Conservation (phyloP, 1,140 invertebrate genomes). For the Pantala flavescens region DNA sequence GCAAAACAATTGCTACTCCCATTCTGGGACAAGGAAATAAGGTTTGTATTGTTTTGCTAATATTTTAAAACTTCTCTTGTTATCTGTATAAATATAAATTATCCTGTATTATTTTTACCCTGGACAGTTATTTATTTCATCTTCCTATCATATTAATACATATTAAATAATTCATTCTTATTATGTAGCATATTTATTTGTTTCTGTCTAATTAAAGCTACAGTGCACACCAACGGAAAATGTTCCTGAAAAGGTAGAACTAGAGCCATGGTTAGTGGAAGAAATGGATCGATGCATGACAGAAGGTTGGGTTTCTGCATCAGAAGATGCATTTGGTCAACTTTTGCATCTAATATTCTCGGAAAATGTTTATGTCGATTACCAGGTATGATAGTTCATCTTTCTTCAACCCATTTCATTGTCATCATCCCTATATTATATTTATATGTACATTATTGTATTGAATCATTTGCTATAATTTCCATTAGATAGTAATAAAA, state of each 20-base stretch:
- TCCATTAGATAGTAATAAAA: too few relatives aligned
- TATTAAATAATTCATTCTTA: too few relatives aligned
- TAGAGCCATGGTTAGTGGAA: slow-evolving; percentile 42
- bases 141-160: too few relatives aligned
- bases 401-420: not conserved
- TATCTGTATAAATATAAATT: too few relatives aligned
- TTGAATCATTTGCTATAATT: too few relatives aligned
- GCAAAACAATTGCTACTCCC: slow-evolving; percentile 28
- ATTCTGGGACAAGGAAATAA: slow-evolving; percentile 33
- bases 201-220: not conserved
- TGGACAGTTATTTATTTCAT: too few relatives aligned
- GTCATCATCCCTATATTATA: too few relatives aligned
- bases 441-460: too few relatives aligned
- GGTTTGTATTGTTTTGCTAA: not conserved
- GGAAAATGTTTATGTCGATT: slow-evolving; percentile 56
- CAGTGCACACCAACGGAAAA: slow-evolving; percentile 5
- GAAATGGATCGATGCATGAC: slow-evolving; percentile 50
- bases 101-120: too few relatives aligned
- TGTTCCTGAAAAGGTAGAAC: slow-evolving; percentile 38
- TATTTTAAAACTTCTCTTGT: too few relatives aligned
- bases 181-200: too few relatives aligned
- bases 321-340: slow-evolving; percentile 53
- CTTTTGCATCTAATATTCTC: slow-evolving; percentile 61
- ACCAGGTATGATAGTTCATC: slow-evolving; percentile 31
- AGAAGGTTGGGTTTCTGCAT: slow-evolving; percentile 47